A percentile compares a stretch with the other conserved stretches of the same genome.
Conservation (phyloP, 2,888 invertebrate genomes). For the Branchellion lobata region DNA sequence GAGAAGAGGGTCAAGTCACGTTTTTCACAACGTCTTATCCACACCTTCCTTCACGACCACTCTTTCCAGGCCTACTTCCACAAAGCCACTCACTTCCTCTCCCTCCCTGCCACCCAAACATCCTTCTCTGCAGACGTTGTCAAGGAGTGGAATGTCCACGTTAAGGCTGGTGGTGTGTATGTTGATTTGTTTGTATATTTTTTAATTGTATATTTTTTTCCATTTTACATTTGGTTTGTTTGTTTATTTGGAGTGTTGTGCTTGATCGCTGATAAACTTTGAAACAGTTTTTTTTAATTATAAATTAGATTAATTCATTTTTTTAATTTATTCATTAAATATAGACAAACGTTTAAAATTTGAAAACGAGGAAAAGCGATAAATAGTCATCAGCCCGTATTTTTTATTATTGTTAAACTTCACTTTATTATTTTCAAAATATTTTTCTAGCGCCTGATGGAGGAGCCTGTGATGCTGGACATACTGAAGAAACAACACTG, state of each 20-base stretch:
- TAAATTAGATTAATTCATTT: too few relatives aligned
- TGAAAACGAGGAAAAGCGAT: too few relatives aligned
- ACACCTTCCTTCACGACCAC: neutral
- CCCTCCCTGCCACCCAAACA: neutral
- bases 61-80: neutral
- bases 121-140: neutral
- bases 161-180: neutral
- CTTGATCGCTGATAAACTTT: too few relatives aligned
- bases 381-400: too few relatives aligned
- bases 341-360: too few relatives aligned
- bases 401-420: too few relatives aligned
- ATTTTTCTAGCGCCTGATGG: neutral
- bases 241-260: too few relatives aligned
- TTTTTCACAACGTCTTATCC: conserved; percentile 7
- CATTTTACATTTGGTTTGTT: too few relatives aligned
- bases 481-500: conserved; percentile 65
- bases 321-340: too few relatives aligned
- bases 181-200: neutral
- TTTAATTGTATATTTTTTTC: neutral
- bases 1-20: conserved; percentile 23
- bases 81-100: neutral
- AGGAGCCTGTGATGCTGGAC: conserved; percentile 8
- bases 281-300: too few relatives aligned
- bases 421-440: too few relatives aligned
- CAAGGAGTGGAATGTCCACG: neutral